Percentiles rank a stretch among this genome's conserved stretches.
Conservation (phyloP, 2,888 invertebrate genomes). For the Julus scandinavius region DNA sequence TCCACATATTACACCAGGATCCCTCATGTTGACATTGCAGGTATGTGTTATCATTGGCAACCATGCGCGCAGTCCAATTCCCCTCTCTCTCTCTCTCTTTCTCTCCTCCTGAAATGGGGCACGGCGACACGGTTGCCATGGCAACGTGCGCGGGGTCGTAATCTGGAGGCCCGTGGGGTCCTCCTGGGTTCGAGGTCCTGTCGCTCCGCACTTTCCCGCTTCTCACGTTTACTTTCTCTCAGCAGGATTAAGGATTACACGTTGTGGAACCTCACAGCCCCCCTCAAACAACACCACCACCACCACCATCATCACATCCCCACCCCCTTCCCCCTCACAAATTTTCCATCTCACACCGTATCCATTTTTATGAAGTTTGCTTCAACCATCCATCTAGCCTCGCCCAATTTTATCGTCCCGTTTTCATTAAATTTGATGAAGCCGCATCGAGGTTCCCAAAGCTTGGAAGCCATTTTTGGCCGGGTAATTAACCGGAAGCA, state of each 20-base stretch:
- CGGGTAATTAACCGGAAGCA: constrained; percentile 15
- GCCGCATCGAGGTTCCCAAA: neutral
- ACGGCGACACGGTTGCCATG: neutral
- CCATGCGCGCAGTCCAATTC: constrained; percentile 19
- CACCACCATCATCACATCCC: constrained; percentile 44
- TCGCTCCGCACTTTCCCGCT: constrained; percentile 58
- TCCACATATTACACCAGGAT: constrained; percentile 21
- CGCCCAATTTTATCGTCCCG: constrained; percentile 33
- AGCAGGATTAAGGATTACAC: constrained; percentile 50
- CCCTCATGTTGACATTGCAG: constrained; percentile 7
- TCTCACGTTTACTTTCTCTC: constrained; percentile 57
- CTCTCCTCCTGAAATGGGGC: constrained; percentile 35
- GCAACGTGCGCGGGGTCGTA: constrained; percentile 52
- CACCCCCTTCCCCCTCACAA: constrained; percentile 56
- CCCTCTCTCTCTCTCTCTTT: neutral
- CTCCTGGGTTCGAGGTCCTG: neutral
- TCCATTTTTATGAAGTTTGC: constrained; percentile 47
- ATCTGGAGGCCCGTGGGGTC: constrained; percentile 40
- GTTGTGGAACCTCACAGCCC: constrained; percentile 16
- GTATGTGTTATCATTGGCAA: constrained; percentile 21
- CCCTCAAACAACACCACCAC: constrained; percentile 45
- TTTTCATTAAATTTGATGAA: constrained; percentile 21
- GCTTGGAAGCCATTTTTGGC: constrained; percentile 13
- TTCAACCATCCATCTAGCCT: neutral
- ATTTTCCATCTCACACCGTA: constrained; percentile 46